Base-by-base conservation (phyloP, 2,113 vertebrate species). In the Ptilonorhynchus violaceus region DNA sequence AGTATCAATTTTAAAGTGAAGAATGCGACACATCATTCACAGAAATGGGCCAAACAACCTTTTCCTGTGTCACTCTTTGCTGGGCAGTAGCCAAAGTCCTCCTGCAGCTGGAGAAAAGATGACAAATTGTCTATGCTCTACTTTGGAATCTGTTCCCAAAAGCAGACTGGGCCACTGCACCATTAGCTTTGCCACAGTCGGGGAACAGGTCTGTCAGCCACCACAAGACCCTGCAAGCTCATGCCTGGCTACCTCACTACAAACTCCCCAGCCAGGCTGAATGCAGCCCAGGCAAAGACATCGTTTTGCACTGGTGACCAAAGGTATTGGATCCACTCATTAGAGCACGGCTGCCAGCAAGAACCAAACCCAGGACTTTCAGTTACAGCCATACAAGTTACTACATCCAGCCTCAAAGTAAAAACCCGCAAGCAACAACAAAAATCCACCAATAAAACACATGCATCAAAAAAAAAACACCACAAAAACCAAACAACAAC, bases 61-160 rank as follows among this genome's bases (percentile, higher is more conserved):
- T 39, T 49, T 50, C 30, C 68, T 53, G 14, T 4, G 6, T 11
- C 68, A n/a, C 62, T 81, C 39, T 41, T 35, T 24, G n/a, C 50
- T 55, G 20, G 47, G 39, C 62, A 74, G 33, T 7, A 42, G 31
- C 27, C 72, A 92, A 64, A 42, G 39, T 55, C 60, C 39, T 83
- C 1, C 0, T 11, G 9, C 62, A 76, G n/a, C 53, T 15, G 6
- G 18, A 33, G 44, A 18, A 46, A 33, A 64, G 35, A 20, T 3
- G 2, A 44, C 2, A 3, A 49, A 74, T 22, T 37, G 6, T 39
- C 53, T 60, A 3, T 4, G 0, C n/a, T 39, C 66, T 47, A 3
- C 62, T 19, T 33, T 52, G 16, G 35, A 60, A 24, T 1, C 53
- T 56, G 35, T 8, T 81, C 74, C 60, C 69, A 35, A 67, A 81